Evolutionary conservation across 23 tunicate species (phyloP).

Genomic region (Clavelina lepadiformis): DNA sequence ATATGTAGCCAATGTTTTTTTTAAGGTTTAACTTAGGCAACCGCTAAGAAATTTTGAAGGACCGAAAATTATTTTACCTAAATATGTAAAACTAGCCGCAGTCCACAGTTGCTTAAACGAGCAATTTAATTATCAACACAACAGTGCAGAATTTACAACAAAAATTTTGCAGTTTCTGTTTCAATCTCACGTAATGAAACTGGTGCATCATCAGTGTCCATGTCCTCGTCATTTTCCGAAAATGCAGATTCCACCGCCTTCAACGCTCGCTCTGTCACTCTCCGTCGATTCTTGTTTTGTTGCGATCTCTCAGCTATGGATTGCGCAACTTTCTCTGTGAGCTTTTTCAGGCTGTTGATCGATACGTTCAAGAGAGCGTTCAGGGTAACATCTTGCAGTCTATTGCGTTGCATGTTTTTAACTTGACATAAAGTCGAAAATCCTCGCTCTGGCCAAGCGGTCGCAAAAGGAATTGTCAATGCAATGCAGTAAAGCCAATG

Average conservation of each 20-base stretch:
- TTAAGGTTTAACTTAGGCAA: conserved; percentile 11
- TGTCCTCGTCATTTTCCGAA: conserved; percentile 6
- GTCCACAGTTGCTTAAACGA: background rate
- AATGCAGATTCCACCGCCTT: conserved; percentile 36
- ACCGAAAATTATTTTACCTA: conserved; percentile 14
- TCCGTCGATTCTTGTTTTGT: conserved; percentile 24
- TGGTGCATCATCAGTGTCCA: conserved; percentile 6
- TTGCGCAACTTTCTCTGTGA: conserved; percentile 26
- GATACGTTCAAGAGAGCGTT: no score
- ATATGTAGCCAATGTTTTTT: no score
- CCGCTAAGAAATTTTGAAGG: conserved; percentile 13
- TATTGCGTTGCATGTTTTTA: conserved; percentile 2
- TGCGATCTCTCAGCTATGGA: conserved; percentile 20
- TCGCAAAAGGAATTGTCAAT: conserved; percentile 3
- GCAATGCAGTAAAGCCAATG: background rate
- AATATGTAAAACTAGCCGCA: conserved; percentile 4
- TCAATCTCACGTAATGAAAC: conserved; percentile 20
- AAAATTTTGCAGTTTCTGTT: conserved; percentile 14
- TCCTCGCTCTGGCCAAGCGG: conserved; percentile 15
- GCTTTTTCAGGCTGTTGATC: conserved; percentile 22
- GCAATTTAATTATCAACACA: no score
- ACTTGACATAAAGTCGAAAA: conserved; percentile 7
- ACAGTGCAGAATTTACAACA: conserved; percentile 18
- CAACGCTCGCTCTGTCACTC: conserved; percentile 34
- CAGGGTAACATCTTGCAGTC: no score